Conservation (phyloP, 1,140 invertebrate genomes). For the Drosophila willistoni region DNA sequence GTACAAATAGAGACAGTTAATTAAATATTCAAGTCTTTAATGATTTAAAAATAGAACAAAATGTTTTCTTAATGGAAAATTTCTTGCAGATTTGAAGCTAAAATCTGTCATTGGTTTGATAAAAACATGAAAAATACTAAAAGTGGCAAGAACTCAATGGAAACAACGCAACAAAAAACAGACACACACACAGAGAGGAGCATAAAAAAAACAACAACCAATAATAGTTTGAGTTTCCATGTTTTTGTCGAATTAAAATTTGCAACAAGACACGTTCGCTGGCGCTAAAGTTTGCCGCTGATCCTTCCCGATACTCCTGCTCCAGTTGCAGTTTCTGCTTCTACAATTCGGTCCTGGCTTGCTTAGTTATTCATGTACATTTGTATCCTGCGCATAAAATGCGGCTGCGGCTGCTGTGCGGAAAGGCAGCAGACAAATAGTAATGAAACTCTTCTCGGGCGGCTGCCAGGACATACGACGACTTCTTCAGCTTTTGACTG, state of each 20-base stretch:
- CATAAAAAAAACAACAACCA: constrained; percentile 50
- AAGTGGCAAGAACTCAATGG: constrained; percentile 13
- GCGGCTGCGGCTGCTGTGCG: constrained; percentile 81
- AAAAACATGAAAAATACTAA: constrained; percentile 5
- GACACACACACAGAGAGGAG: constrained; percentile 34
- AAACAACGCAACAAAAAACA: constrained; percentile 23
- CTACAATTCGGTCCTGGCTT: constrained; percentile 24
- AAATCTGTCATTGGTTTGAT: background rate
- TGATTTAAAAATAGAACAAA: background rate
- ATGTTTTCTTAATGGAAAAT: background rate
- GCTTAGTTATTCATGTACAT: constrained; percentile 81
- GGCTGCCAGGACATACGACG: constrained; percentile 59
- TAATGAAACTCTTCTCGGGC: constrained; percentile 73
- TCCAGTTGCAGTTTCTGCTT: background rate
- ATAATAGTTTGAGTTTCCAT: constrained; percentile 76
- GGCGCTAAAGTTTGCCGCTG: constrained; percentile 65
- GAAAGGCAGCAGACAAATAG: constrained; percentile 82
- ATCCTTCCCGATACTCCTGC: constrained; percentile 45
- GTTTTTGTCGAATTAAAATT: constrained; percentile 82
- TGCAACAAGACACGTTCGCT: constrained; percentile 76
- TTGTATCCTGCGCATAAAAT: constrained; percentile 82
- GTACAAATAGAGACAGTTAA: too few species aligned
- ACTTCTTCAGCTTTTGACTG: constrained; percentile 53
- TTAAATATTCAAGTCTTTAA: too few species aligned
- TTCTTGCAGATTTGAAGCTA: background rate